Evolutionary conservation across 2,113 vertebrate genomes (phyloP).

Genomic region (Promerops cafer): DNA sequence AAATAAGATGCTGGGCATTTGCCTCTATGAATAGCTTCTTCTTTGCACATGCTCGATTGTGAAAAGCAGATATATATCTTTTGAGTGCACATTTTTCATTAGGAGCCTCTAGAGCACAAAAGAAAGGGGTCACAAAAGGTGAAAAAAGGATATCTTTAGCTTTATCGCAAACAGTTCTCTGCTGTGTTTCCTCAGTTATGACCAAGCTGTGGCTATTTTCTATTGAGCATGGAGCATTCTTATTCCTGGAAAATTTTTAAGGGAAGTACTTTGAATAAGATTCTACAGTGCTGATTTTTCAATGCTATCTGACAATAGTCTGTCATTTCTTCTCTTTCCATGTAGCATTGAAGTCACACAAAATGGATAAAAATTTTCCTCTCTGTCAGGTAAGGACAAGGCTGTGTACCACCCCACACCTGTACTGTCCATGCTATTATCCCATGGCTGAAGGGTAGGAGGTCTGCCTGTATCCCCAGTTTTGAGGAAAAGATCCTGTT

Average conservation of each 20-base stretch:
- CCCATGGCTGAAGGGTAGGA: background rate
- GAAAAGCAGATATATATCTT: slow-evolving; percentile 13
- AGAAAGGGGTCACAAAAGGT: background rate
- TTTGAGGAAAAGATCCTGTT: background rate
- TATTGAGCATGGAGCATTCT: background rate
- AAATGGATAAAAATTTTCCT: background rate
- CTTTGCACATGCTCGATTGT: slow-evolving; percentile 3
- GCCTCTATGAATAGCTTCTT: slow-evolving; percentile 27
- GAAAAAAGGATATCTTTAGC: background rate
- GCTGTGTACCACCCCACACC: background rate
- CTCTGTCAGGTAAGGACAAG: background rate
- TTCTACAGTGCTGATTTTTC: background rate
- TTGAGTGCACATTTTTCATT: slow-evolving; percentile 37
- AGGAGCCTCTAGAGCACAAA: background rate
- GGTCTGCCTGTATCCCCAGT: background rate
- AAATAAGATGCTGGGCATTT: slow-evolving; percentile 34
- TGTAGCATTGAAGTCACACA: background rate
- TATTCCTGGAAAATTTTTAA: background rate
- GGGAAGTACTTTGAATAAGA: background rate
- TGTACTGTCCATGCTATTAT: background rate
- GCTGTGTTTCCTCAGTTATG: background rate
- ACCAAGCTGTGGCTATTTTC: slow-evolving; percentile 26
- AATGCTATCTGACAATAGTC: background rate
- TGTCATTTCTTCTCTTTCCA: background rate
- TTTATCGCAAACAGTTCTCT: background rate